phyloP scores from a whole-genome alignment of 2,113 vertebrate genomes.

The Eurypyga helias region DNA sequence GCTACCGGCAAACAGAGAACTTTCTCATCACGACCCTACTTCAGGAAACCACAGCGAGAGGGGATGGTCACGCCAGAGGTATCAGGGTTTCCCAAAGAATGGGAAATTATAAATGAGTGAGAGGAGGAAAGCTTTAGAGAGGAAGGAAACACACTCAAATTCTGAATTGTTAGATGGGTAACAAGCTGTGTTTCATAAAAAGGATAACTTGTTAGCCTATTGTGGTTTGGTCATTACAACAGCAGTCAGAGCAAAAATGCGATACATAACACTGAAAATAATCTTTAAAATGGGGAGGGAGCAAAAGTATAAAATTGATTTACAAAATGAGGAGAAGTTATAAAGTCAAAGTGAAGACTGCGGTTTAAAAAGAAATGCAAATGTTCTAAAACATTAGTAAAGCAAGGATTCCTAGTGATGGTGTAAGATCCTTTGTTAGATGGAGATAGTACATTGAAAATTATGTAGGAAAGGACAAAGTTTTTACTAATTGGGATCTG shows the following conservation, averaged over 20 bases:
- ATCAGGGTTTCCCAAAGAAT: neutral
- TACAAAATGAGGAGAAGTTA: neutral
- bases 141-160: neutral
- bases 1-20: neutral
- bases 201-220: neutral
- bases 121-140: neutral
- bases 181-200: neutral
- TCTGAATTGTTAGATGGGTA: neutral
- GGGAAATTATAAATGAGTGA: neutral
- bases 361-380: neutral
- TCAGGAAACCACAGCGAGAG: neutral
- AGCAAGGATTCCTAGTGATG: neutral
- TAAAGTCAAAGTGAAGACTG: neutral
- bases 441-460: neutral
- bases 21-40: neutral
- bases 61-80: neutral
- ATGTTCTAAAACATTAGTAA: neutral
- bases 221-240: neutral
- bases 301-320: neutral
- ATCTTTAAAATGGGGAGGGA: neutral
- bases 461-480: neutral
- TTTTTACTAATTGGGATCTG: neutral
- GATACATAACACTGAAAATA: neutral
- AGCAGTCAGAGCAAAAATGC: neutral
- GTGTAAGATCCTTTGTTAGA: neutral